Evolutionary conservation across 2,888 invertebrate species (phyloP), one percentile per base, ranked within the genome.

Genomic region (Hydroisotoma schaefferi): DNA sequence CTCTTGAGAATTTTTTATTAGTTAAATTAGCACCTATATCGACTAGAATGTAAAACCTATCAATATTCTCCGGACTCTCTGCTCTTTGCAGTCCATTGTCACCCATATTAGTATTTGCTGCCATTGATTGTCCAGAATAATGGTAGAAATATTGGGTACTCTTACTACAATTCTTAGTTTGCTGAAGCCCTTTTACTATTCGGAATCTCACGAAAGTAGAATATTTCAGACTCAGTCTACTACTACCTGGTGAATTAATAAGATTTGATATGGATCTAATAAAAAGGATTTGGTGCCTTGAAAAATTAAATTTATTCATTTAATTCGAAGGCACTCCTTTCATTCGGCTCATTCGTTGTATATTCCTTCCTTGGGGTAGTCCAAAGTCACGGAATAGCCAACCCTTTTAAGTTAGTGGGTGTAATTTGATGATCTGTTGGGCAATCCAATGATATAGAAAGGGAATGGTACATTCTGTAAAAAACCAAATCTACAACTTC

Each of bases 11-110:
- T 79, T 94, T 94, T 79, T 92, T 92, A 79, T 93, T 93, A 26
- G 91, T 93, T 75, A 94, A 81, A 84, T 94, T 94, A 62, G 93
- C 92, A 74, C 93, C 93, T 70, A 90, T 87, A 79, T 94, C 94
- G 70, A 93, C 87, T 58, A 94, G 84, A 78, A 93, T 89, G 77
- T 94, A 87, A 80, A 46, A 56, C 22, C 91, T 91, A 78, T 92
- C 91, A 76, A 71, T 61, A n/a, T 59, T 47, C 33, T 23, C 43
- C 28, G 12, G 48, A 43, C 40, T 57, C 23, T 47, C 22, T 15
- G 8, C 44, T 15, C 10, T 33, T 10, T 33, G 40, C 52, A 44
- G 37, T 43, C 47, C 53, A 54, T 59, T 59, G 15, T 57, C 46
- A 20, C 43, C 23, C n/a, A 47, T 18, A 55, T 59, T 59, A 8